Percentiles rank a stretch among this genome's conserved stretches.
phyloP scores from a whole-genome alignment of 2,797 vertebrate genomes.

The Nannoperca obscura region DNA sequence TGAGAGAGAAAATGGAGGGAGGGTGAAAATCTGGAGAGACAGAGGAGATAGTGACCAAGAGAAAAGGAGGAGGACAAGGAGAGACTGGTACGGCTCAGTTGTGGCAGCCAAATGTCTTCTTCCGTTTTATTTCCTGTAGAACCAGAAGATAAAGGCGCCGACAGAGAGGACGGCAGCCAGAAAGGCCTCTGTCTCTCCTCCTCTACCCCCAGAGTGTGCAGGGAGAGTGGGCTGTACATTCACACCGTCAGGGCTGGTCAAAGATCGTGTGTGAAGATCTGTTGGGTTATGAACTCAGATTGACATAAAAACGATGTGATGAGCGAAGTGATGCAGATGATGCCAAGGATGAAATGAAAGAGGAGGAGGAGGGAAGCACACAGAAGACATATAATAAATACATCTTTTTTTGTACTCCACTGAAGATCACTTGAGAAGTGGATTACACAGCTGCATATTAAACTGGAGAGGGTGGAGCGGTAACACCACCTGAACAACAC shows the following conservation, averaged over 20 bases:
- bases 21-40: constrained; percentile 15
- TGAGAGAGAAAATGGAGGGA: constrained; percentile 24
- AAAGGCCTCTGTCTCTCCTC: neutral
- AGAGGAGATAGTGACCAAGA: constrained; percentile 20
- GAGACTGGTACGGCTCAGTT: neutral
- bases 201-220: constrained; percentile 17
- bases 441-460: neutral
- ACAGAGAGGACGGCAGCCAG: constrained; percentile 23
- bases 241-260: constrained; percentile 5
- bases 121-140: constrained; percentile 31
- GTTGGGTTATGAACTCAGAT: neutral
- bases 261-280: neutral
- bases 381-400: neutral
- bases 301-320: neutral
- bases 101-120: constrained; percentile 36
- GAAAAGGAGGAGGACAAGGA: constrained; percentile 18
- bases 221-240: neutral
- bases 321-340: constrained; percentile 5
- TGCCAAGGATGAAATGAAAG: neutral
- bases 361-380: neutral
- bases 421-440: neutral
- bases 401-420: neutral
- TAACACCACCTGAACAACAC: neutral
- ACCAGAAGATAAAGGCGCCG: constrained; percentile 18
- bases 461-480: neutral